Percentiles rank a stretch among this genome's conserved stretches.
phyloP scores from a whole-genome alignment of 2,888 invertebrate species.

The Mythimna loreyi region DNA sequence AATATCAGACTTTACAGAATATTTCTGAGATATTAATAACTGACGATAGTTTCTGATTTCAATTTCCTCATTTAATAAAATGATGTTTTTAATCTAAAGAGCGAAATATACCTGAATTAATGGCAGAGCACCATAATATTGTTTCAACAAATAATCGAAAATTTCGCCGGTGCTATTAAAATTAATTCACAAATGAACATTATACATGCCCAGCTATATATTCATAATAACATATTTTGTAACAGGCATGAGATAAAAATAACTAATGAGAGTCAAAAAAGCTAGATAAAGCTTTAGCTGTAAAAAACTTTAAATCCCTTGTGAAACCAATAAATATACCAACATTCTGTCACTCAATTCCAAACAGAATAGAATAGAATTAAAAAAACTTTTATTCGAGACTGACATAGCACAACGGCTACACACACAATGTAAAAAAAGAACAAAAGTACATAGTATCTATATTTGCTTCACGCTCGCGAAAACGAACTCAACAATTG shows the following conservation, averaged over 20 bases:
- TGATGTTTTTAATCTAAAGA: too few species aligned
- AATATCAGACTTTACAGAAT: slow-evolving; percentile 5
- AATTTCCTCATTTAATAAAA: too few species aligned
- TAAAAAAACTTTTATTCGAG: too few species aligned
- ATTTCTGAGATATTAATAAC: background rate
- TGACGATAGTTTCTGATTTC: background rate
- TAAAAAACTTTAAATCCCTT: background rate
- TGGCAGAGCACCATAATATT: too few species aligned
- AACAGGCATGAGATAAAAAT: background rate
- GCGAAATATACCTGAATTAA: too few species aligned
- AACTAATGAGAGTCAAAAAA: background rate
- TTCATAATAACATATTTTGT: background rate
- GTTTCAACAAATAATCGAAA: too few species aligned
- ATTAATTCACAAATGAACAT: background rate
- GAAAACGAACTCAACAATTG: slow-evolving; percentile 18
- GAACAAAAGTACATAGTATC: too few species aligned
- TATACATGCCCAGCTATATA: background rate
- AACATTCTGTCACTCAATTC: background rate
- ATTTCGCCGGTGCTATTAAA: background rate
- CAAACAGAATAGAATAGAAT: too few species aligned
- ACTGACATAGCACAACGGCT: too few species aligned
- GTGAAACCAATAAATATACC: slow-evolving; percentile 2
- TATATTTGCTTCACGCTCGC: background rate
- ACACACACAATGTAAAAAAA: too few species aligned
- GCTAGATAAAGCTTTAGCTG: slow-evolving; percentile 13